A percentile compares a stretch with the other conserved stretches of the same genome.
These are phyloP conservation scores for Noctua janthina DNA, from an alignment of 2,888 invertebrate species.

Conservation along the genomic window DNA sequence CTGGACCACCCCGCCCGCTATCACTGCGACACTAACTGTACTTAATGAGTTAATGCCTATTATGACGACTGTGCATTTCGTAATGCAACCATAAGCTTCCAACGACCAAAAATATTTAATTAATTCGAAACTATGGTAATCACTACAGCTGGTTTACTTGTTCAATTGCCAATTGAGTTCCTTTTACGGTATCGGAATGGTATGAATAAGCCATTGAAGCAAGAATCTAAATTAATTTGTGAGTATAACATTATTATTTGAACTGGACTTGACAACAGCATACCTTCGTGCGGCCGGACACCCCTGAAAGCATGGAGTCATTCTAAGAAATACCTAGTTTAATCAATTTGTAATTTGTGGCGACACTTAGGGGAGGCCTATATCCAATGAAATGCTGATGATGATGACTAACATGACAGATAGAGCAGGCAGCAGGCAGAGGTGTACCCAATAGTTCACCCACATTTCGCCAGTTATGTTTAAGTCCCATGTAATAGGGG, in stretches of 20 bases:
- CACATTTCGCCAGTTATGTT: too few relatives aligned
- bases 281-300: conserved; percentile 8
- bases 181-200: conserved; percentile 43
- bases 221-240: conserved; percentile 43
- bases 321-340: background rate
- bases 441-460: too few relatives aligned
- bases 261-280: conserved; percentile 19
- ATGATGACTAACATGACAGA: background rate
- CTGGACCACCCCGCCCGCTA: conserved; percentile 59
- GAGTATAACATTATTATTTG: conserved; percentile 43
- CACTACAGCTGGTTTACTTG: conserved; percentile 18
- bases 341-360: background rate
- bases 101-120: conserved; percentile 11
- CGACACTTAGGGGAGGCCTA: too few relatives aligned
- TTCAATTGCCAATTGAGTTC: conserved; percentile 43
- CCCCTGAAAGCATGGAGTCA: background rate
- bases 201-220: conserved; percentile 49
- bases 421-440: background rate
- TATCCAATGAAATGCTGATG: too few relatives aligned
- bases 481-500: too few relatives aligned
- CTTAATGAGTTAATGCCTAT: conserved; percentile 38
- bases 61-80: conserved; percentile 42
- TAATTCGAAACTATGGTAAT: conserved; percentile 24
- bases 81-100: conserved; percentile 19
- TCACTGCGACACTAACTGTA: conserved; percentile 51